Conservation (phyloP, 1,140 invertebrate species). For the Laodelphax striatellus region DNA sequence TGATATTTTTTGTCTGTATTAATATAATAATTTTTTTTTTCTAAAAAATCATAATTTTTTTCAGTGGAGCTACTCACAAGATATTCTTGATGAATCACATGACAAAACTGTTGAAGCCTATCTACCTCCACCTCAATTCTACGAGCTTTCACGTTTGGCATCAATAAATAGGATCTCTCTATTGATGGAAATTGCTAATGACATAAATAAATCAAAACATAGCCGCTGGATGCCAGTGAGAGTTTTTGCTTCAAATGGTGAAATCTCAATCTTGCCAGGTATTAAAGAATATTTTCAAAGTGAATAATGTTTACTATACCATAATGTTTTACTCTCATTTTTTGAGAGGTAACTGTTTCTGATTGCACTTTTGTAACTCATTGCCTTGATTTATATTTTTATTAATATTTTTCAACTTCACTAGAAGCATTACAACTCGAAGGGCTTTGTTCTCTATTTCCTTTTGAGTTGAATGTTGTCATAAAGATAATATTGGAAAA, state of each 20-base stretch:
- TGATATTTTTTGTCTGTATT: slow-evolving; percentile 4
- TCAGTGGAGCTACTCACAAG: slow-evolving; percentile 39
- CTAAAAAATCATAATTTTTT: slow-evolving; percentile 15
- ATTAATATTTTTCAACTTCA: too few relatives aligned
- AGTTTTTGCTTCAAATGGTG: slow-evolving; percentile 5
- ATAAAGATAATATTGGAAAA: too few relatives aligned
- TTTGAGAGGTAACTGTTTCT: too few relatives aligned
- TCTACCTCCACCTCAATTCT: slow-evolving; percentile 42
- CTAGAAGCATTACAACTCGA: too few relatives aligned
- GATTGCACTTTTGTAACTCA: too few relatives aligned
- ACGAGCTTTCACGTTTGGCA: slow-evolving; percentile 37
- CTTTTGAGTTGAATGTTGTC: too few relatives aligned
- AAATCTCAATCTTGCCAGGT: neutral
- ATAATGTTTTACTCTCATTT: too few relatives aligned
- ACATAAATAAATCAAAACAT: slow-evolving; percentile 24
- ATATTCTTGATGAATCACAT: slow-evolving; percentile 25
- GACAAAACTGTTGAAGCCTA: slow-evolving; percentile 24
- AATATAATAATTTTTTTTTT: neutral
- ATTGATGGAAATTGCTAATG: slow-evolving; percentile 32
- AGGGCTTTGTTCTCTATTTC: too few relatives aligned
- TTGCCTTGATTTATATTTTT: too few relatives aligned
- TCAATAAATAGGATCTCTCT: slow-evolving; percentile 34
- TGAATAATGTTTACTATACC: too few relatives aligned
- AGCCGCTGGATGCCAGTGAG: slow-evolving; percentile 34
- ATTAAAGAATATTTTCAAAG: neutral